Evolutionary conservation across 2,888 invertebrate genomes (phyloP).

Genomic region (Patella ulyssiponensis): DNA sequence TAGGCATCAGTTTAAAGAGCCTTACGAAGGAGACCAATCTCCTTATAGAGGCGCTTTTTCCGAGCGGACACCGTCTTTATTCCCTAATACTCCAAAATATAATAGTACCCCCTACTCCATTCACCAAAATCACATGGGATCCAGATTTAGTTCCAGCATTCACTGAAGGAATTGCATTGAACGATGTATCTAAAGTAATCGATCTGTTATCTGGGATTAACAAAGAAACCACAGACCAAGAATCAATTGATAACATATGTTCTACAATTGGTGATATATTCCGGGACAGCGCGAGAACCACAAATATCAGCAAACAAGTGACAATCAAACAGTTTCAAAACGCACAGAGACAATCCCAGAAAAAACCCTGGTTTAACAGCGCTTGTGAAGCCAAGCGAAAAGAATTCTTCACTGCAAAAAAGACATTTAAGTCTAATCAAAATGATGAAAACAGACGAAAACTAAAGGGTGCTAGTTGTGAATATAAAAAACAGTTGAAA

Average conservation of each 20-base stretch:
- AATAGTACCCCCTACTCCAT: too few relatives aligned
- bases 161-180: not conserved
- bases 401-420: slow-evolving; percentile 7
- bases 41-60: too few relatives aligned
- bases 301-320: slow-evolving; percentile 5
- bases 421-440: not conserved
- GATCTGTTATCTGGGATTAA: not conserved
- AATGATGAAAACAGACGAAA: not conserved
- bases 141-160: slow-evolving; percentile 1
- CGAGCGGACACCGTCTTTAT: too few relatives aligned
- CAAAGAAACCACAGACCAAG: not conserved
- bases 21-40: too few relatives aligned
- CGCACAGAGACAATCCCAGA: not conserved
- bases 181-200: not conserved
- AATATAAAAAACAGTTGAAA: not conserved
- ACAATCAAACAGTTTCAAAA: slow-evolving; percentile 7
- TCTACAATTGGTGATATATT: slow-evolving; percentile 7
- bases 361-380: not conserved
- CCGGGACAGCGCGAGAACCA: not conserved
- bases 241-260: not conserved
- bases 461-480: not conserved
- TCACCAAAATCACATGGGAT: not conserved
- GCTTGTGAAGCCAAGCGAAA: not conserved
- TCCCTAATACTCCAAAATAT: too few relatives aligned
- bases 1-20: too few relatives aligned